These are phyloP conservation scores for Pachypeltis micranthus DNA, from an alignment of 1,140 invertebrate species.

Conservation along the genomic window DNA sequence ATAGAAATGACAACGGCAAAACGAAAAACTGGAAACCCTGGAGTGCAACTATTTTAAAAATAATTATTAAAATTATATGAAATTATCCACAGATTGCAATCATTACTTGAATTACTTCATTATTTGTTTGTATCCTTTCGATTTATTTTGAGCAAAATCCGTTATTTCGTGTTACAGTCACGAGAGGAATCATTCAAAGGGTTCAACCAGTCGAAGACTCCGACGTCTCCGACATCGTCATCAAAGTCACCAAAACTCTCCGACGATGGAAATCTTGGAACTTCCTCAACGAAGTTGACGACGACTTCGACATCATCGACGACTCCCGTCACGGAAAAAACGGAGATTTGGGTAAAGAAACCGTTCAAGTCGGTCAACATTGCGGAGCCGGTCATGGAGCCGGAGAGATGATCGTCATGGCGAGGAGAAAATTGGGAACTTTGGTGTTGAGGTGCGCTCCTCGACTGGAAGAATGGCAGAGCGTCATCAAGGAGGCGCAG, in stretches of 20 bases:
- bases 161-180: slow-evolving; percentile 38
- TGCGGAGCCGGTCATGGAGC: slow-evolving; percentile 56
- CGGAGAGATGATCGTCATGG: slow-evolving; percentile 70
- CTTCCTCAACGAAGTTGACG: slow-evolving; percentile 28
- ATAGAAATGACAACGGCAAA: too few relatives aligned
- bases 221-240: slow-evolving; percentile 50
- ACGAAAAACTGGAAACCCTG: too few relatives aligned
- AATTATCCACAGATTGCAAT: neutral
- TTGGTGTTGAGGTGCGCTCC: slow-evolving; percentile 60
- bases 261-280: slow-evolving; percentile 36
- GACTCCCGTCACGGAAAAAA: slow-evolving; percentile 29
- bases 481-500: slow-evolving; percentile 44
- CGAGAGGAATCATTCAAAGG: slow-evolving; percentile 51
- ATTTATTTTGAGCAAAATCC: neutral
- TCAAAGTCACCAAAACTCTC: slow-evolving; percentile 54
- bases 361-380: slow-evolving; percentile 42
- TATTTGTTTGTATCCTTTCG: neutral
- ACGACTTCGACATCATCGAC: neutral
- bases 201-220: slow-evolving; percentile 48
- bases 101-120: neutral
- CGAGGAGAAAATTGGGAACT: slow-evolving; percentile 53
- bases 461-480: slow-evolving; percentile 52
- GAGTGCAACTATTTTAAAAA: slow-evolving; percentile 13
- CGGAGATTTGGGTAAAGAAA: slow-evolving; percentile 6
- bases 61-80: neutral